Base-by-base conservation (phyloP, 2,113 vertebrate genomes). In the Sorex araneus region DNA sequence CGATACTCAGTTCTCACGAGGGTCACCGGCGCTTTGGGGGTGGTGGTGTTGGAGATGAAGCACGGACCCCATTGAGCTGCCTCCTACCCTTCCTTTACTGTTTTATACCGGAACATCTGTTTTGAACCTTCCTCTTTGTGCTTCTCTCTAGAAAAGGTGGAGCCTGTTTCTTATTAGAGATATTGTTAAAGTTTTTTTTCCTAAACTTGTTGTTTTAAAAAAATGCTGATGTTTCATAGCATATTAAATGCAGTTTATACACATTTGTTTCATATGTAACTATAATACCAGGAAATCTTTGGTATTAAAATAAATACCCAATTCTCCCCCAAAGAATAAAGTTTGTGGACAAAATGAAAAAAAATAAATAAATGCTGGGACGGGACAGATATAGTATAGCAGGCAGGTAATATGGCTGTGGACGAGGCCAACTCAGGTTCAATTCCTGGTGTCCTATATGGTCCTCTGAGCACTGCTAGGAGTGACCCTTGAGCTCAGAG, bases 61-160 rank as follows among this genome's bases (percentile, higher is more conserved):
- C 54, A 4, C 54, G 32, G 1, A 34, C 11, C 15, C 71, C 54
- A 45, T 8, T 34, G 32, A 90, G 34, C 13, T 27, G 70, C 40
- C 30, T 32, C 0, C n/a, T 69, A 27, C 36, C 40, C 54, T 25
- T 32, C 70, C 25, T 81, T 93, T 40, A 19, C 16, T 27, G 12
- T 50, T 54, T 76, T 73, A 27, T 66, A 28, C 43, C n/a, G 34
- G 32, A 30, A 87, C 63, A 45, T 76, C 77, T 85, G 27, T 67
- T 81, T 71, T 54, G 54, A 82, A 76, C 12, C n/a, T 92, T 64
- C 71, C 71, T 89, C 84, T 11, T 78, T 66, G 30, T 23, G 12
- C 2, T 88, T 92, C 23, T 15, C 34, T 66, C n/a, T 34, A 16
- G 84, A 60, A 28, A 78, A 18, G 78, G 27, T 43, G 21, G 32